Conservation (phyloP, 2,113 vertebrate species). For the Caranx melampygus region DNA sequence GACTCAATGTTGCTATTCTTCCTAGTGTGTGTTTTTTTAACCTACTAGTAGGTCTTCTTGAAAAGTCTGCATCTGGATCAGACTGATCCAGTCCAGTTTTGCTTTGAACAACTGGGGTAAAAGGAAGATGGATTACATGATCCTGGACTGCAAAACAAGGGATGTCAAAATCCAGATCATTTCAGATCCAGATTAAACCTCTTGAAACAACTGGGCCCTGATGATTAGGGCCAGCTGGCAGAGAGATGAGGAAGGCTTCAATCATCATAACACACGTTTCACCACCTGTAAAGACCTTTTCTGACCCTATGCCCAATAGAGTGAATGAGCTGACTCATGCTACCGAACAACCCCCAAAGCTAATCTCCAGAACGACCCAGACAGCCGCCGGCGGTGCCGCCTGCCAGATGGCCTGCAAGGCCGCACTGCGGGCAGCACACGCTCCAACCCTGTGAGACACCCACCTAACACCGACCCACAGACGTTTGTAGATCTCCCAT, state of each 20-base stretch:
- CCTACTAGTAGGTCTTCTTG: no score
- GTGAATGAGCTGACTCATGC: conserved; percentile 30
- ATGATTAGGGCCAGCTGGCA: neutral
- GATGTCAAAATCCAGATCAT: no score
- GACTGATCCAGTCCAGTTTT: no score
- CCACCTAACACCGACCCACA: neutral
- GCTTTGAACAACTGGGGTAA: no score
- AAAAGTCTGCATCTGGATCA: no score
- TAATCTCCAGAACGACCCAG: neutral
- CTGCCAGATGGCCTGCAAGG: neutral
- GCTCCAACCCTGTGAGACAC: neutral
- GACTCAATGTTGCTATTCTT: no score
- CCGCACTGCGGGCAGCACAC: conserved; percentile 20
- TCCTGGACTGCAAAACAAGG: no score
- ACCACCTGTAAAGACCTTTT: neutral
- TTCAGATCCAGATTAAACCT: no score
- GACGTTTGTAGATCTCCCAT: neutral
- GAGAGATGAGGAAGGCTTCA: no score
- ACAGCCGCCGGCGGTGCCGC: neutral
- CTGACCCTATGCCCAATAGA: neutral
- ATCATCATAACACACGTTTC: neutral
- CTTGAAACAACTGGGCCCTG: no score
- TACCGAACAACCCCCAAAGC: neutral
- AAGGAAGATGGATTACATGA: no score
- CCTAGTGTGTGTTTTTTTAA: no score